Evolutionary conservation across 2,113 vertebrate species (phyloP), one percentile per base, ranked within the genome.

Genomic region (Athene cunicularia): DNA sequence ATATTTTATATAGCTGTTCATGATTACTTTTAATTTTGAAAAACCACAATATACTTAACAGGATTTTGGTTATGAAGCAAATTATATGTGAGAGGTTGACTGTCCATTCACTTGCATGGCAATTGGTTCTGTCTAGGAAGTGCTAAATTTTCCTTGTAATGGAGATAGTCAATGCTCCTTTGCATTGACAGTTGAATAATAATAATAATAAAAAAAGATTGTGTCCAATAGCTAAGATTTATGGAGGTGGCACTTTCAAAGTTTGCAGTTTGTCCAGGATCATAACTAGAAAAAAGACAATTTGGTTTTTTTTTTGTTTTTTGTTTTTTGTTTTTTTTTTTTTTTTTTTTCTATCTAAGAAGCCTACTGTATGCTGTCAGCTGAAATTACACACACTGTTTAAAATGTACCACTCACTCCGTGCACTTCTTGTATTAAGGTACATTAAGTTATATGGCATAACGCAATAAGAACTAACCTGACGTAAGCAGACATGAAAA

Each of bases 401-500:
- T 55, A 76, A 80, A 91, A 75, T 28, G 35, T 49, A 82, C 86
- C 15, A 2, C 43, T 95, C 15, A 2, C 43, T 95, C 66, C 16
- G 18, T 68, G 85, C 70, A 86, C 74, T 92, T 86, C 77, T 37
- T 71, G 5, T 85, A 73, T 94, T 94, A 90, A 64, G 66, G 88
- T 56, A 70, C 41, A 58, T 93, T 77, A 92, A 87, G 63, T 86
- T 93, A 71, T 41, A 68, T 37, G 41, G 58, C 12, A 27, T 77
- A 97, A 95, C 83, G 75, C 68, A 90, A 17, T 88, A 80, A 93
- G 63, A 93, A 52, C 53, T 70, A 73, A 83, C 63, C 37, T 83
- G 37, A 63, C 41, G 59, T 62, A 76, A 92, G 79, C 39, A 88
- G 59, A 50, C 1, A 2, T 33, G 43, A 64, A 95, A 88, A 66